Conservation (phyloP, 2,797 vertebrate species). For the Phylloscopus collybita region DNA sequence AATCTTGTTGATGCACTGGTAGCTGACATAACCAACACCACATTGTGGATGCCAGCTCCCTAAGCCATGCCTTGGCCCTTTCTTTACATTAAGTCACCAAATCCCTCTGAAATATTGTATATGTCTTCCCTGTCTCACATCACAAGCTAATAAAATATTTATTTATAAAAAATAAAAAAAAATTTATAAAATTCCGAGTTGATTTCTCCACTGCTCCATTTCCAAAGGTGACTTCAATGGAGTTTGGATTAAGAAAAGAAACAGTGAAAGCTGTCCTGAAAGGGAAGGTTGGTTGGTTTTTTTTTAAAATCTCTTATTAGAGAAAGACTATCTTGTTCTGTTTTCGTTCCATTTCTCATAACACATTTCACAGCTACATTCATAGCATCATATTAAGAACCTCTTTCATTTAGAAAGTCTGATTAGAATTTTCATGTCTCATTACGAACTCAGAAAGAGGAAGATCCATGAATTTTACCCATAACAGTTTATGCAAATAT, state of each 20-base stretch:
- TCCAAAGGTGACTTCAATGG: neutral
- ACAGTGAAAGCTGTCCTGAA: neutral
- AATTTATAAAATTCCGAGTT: neutral
- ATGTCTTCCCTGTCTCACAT: neutral
- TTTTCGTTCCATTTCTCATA: neutral
- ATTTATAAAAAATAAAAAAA: neutral
- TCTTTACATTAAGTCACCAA: neutral
- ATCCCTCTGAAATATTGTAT: neutral
- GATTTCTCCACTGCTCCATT: neutral
- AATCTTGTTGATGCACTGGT: neutral
- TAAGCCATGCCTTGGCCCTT: neutral
- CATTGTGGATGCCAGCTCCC: accelerated
- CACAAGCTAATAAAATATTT: neutral
- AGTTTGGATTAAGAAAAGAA: neutral
- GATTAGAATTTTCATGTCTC: conserved; percentile 17
- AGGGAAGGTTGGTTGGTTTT: neutral
- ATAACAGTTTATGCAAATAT: conserved; percentile 13
- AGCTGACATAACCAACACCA: neutral
- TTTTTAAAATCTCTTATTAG: neutral
- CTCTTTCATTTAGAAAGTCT: neutral
- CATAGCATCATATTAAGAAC: neutral
- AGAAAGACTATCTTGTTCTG: neutral
- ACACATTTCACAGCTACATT: neutral
- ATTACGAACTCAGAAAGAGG: conserved; percentile 7
- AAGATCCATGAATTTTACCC: conserved; percentile 23